Evolutionary conservation across 2,113 vertebrate genomes (phyloP).

Genomic region (Ceyx melanurus): DNA sequence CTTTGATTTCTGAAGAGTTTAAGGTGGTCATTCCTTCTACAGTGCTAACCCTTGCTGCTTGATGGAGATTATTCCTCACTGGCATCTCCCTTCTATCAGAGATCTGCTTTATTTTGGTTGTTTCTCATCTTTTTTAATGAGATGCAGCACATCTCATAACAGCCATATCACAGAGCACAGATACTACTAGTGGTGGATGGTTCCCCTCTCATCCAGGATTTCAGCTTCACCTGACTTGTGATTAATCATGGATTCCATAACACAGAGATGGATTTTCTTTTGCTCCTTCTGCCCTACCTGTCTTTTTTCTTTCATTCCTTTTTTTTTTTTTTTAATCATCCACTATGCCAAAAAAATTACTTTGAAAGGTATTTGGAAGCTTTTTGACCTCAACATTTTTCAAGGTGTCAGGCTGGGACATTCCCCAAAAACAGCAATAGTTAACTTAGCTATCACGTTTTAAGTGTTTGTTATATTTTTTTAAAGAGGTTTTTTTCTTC

Average conservation of each 20-base stretch:
- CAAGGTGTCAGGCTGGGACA: conserved; percentile 64
- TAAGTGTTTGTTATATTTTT: conserved; percentile 53
- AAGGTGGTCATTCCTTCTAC: neutral
- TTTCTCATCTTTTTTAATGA: neutral
- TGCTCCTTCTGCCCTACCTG: neutral
- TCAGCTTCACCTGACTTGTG: neutral
- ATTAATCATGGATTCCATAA: neutral
- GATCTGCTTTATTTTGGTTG: neutral
- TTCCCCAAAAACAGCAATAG: conserved; percentile 67
- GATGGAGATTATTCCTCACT: neutral
- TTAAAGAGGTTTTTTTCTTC: conserved; percentile 27
- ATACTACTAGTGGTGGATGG: neutral
- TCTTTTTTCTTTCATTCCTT: neutral
- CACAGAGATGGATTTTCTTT: conserved; percentile 12
- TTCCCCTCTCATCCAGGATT: neutral
- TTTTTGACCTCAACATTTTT: conserved; percentile 53
- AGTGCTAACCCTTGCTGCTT: neutral
- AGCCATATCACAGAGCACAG: neutral
- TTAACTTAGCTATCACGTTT: conserved; percentile 63
- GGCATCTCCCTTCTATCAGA: neutral
- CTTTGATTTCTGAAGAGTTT: neutral
- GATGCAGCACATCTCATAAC: neutral
- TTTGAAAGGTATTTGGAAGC: conserved; percentile 61
- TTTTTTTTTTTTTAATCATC: neutral
- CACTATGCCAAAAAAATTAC: conserved; percentile 32